Base-by-base conservation (phyloP, 2,113 vertebrate genomes). In the Psilopogon haemacephalus region DNA sequence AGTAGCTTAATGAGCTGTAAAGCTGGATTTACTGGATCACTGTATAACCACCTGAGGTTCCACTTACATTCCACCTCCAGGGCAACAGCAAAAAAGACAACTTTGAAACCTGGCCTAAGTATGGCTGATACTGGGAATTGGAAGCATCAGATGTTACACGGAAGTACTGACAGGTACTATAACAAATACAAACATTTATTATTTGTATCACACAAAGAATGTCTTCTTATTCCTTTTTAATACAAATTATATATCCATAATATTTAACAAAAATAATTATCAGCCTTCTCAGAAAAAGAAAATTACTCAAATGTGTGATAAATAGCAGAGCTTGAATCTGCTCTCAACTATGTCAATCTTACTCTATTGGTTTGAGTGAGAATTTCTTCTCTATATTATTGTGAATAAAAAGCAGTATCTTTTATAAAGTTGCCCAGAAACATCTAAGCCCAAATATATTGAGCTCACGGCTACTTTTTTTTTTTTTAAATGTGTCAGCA, bases 301-400 rank as follows among this genome's bases (percentile, higher is more conserved):
- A 55, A 9, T 37, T 73, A 63, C 21, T 55, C 23, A 92, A 84
- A 86, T 5, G 4, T 38, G 10, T 52, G 28, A n/a, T 24, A 62
- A 65, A 55, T 21, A 42, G 56, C 32, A 68, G 35, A 64, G 30
- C 28, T 33, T 86, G 19, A 33, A 72, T 48, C 8, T 44, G 20
- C 15, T 37, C 26, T 64, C 21, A 59, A 33, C 38, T 58, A 55
- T 37, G 21, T 7, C 73, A 64, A 7, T 23, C 15, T 62, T 50
- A 38, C 7, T 63, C 7, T 7, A 13, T 9, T 46, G 5, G 2
- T 67, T 81, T 27, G 72, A 16, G 24, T 0, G 0, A 28, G 58
- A 15, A 1, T 0, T 3, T 68, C 68, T 76, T 32, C 63, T 65
- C 65, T 52, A 50, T n/a, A 18, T 5, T 48, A 35, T 20, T 37